These are phyloP conservation scores for Diadema setosum DNA, from an alignment of 35 echinoderm and acorn worm genomes.

Conservation along the genomic window DNA sequence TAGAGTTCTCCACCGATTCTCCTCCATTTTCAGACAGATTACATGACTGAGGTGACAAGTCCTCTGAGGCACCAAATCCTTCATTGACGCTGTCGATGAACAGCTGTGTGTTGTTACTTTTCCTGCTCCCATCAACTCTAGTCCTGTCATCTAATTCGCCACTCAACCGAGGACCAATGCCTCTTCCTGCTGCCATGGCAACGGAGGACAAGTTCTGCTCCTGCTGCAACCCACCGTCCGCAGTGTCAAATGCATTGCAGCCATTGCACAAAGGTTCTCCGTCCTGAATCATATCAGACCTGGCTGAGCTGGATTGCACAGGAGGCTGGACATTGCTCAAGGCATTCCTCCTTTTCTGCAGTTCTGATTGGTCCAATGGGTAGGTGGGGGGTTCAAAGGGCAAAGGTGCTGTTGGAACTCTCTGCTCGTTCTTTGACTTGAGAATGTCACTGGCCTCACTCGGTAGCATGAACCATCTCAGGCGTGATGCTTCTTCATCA, in stretches of 20 bases:
- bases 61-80: not conserved
- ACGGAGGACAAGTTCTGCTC: not conserved
- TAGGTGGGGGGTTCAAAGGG: slow-evolving; percentile 67
- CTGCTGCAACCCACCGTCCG: not conserved
- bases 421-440: not conserved
- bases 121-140: not conserved
- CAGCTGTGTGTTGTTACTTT: not conserved
- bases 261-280: not conserved
- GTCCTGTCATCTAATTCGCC: not conserved
- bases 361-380: not conserved
- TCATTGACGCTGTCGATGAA: not conserved
- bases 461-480: slow-evolving; percentile 87
- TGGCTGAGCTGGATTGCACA: not conserved
- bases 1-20: too few species aligned
- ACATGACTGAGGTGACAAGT: not conserved
- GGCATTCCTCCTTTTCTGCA: not conserved
- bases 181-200: not conserved
- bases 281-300: not conserved
- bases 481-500: slow-evolving; percentile 32
- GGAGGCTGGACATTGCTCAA: not conserved
- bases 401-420: not conserved
- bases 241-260: not conserved
- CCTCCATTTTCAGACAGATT: too few species aligned
- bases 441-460: slow-evolving; percentile 69
- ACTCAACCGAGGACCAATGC: not conserved